phyloP scores from a whole-genome alignment of 1,140 invertebrate genomes.

The Trissolcus basalis region DNA sequence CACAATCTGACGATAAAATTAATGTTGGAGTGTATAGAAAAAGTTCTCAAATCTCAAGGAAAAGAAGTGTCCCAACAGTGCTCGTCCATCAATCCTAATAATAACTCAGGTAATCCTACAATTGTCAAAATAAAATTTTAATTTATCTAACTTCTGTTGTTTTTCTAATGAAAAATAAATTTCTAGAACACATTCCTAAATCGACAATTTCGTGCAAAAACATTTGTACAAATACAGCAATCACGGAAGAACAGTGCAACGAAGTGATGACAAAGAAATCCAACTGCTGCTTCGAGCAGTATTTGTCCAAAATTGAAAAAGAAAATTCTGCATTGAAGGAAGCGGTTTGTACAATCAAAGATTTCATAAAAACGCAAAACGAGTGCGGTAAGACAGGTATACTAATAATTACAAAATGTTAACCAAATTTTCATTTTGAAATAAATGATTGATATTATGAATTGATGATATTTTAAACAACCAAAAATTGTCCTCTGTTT shows the following conservation, averaged over 20 bases:
- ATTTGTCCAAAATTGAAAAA: conserved; percentile 32
- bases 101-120: conserved; percentile 25
- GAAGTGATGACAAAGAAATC: conserved; percentile 37
- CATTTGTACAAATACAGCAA: conserved; percentile 7
- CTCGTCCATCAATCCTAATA: conserved; percentile 1
- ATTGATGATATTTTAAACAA: too few relatives aligned
- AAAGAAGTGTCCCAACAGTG: conserved; percentile 51
- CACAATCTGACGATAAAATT: conserved; percentile 44
- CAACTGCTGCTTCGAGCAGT: conserved; percentile 33
- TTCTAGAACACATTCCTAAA: neutral
- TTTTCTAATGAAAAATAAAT: neutral
- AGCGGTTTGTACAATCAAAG: conserved; percentile 11
- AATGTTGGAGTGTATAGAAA: conserved; percentile 46
- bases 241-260: conserved; percentile 28
- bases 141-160: neutral
- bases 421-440: too few relatives aligned
- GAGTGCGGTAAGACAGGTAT: conserved; percentile 14
- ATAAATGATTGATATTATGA: too few relatives aligned
- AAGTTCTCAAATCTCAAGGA: conserved; percentile 41
- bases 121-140: neutral
- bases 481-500: neutral
- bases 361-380: conserved; percentile 2
- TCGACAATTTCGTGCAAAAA: conserved; percentile 1
- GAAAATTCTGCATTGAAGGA: conserved; percentile 24
- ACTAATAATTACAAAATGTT: neutral